Evolutionary conservation across 2,888 invertebrate species (phyloP).

Genomic region (Drosophila pseudotalamancana): DNA sequence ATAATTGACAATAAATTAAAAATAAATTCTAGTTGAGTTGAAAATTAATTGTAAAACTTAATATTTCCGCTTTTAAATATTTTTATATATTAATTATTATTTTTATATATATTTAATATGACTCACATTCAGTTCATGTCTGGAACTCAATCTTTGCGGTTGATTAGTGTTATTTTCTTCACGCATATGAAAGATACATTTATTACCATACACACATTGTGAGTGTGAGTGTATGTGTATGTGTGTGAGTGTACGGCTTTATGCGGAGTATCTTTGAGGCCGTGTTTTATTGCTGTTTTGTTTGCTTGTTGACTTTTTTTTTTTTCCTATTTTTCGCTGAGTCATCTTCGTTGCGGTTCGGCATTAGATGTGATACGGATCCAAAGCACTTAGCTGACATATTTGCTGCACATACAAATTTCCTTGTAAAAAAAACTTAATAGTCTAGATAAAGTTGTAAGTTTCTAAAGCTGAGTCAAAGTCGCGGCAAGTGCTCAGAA

Average conservation of each 20-base stretch:
- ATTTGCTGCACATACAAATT: constrained; percentile 67
- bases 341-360: constrained; percentile 54
- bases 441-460: constrained; percentile 74
- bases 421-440: constrained; percentile 70
- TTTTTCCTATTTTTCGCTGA: constrained; percentile 52
- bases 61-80: too few species aligned
- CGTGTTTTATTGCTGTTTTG: constrained; percentile 73
- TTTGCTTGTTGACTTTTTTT: constrained; percentile 70
- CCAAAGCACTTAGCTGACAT: constrained; percentile 72
- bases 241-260: constrained; percentile 30
- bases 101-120: too few species aligned
- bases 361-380: constrained; percentile 61
- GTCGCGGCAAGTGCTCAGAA: constrained; percentile 48
- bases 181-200: constrained; percentile 49
- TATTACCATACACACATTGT: constrained; percentile 27
- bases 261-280: constrained; percentile 57
- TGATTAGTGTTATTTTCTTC: constrained; percentile 55
- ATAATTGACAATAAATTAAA: too few species aligned
- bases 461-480: constrained; percentile 28
- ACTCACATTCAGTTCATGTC: neutral
- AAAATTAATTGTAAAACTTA: too few species aligned
- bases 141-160: neutral
- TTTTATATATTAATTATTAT: too few species aligned
- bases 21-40: too few species aligned
- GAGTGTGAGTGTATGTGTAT: neutral